Base-by-base conservation (phyloP, 2,888 invertebrate genomes). In the Peribatodes rhomboidaria region DNA sequence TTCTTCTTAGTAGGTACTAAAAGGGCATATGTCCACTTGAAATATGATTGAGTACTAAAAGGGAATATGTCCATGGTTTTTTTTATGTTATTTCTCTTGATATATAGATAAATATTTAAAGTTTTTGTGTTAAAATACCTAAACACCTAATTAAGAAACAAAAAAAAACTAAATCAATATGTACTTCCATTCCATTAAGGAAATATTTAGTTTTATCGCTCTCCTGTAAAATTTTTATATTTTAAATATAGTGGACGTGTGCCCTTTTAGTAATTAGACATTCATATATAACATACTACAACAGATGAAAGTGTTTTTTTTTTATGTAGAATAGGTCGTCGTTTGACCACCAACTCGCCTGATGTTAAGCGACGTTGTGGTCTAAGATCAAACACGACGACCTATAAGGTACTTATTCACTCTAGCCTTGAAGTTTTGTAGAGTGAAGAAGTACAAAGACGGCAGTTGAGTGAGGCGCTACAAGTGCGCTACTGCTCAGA, bases 11-110 rank as follows among this genome's bases (percentile, higher is more conserved):
- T 52, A 39, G 50, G 50, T 52, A 27, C 39, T 59, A 59, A 59
- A 50, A 49, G 50, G 52, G 46, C 46, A 47, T 27, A 47, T 47
- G 61, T 47, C 53, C 41, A 54, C 44, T 53, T 54, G 42, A 59
- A 27, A 59, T 44, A 61, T 61, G 54, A 61, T 61, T 61, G 47
- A 61, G 37, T 61, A 61, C 47, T 54, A 61, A 61, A 54, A 55
- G 61, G 61, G 54, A 35, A 61, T 55, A 46, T 61, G 54, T 47
- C 37, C 61, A 46, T 54, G 41, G 41, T 61, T 61, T 61, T 61
- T 55, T 61, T 54, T 47, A 22, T 47, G 46, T 47, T 59, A 39
- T 59, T 35, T 31, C 27, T 47, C 49, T 37, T 49, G 39, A 50
- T 59, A 49, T 59, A 59, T 22, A 39, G 31, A 41, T 20, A 50